Conservation (phyloP, 1,140 invertebrate genomes). For the Macrotrachela quadricornifera region DNA sequence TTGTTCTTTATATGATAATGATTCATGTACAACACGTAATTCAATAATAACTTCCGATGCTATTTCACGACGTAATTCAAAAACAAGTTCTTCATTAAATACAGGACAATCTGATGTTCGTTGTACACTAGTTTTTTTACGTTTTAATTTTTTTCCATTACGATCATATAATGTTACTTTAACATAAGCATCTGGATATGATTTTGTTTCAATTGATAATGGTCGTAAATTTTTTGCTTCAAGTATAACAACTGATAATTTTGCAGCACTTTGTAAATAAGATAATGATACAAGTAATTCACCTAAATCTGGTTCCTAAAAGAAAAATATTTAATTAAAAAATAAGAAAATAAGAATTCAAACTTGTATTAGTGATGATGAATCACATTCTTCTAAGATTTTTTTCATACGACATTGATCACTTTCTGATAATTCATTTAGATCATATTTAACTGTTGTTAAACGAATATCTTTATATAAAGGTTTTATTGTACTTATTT, state of each 20-base stretch:
- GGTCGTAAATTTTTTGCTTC: slow-evolving; percentile 56
- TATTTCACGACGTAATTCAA: slow-evolving; percentile 38
- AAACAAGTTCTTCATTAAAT: slow-evolving; percentile 76
- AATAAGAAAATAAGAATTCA: too few species aligned
- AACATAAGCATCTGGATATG: slow-evolving; percentile 45
- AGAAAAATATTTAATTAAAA: neutral
- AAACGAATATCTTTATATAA: too few species aligned
- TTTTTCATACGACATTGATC: too few species aligned
- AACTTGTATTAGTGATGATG: too few species aligned
- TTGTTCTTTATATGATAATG: neutral
- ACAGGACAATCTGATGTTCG: slow-evolving; percentile 88
- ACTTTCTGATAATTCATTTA: too few species aligned
- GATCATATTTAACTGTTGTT: too few species aligned
- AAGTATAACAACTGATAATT: slow-evolving; percentile 55
- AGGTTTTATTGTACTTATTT: too few species aligned
- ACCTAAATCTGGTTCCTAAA: slow-evolving; percentile 17
- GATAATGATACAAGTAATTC: slow-evolving; percentile 58
- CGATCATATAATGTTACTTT: slow-evolving; percentile 79
- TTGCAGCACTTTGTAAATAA: slow-evolving; percentile 60
- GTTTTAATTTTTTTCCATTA: slow-evolving; percentile 85
- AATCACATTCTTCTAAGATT: too few species aligned
- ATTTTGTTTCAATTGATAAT: slow-evolving; percentile 17
- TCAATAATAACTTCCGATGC: slow-evolving; percentile 8
- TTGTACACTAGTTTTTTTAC: slow-evolving; percentile 97
- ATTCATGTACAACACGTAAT: slow-evolving; percentile 1